Evolutionary conservation across 2,888 invertebrate species (phyloP).

Genomic region (Lampropteryx suffumata): DNA sequence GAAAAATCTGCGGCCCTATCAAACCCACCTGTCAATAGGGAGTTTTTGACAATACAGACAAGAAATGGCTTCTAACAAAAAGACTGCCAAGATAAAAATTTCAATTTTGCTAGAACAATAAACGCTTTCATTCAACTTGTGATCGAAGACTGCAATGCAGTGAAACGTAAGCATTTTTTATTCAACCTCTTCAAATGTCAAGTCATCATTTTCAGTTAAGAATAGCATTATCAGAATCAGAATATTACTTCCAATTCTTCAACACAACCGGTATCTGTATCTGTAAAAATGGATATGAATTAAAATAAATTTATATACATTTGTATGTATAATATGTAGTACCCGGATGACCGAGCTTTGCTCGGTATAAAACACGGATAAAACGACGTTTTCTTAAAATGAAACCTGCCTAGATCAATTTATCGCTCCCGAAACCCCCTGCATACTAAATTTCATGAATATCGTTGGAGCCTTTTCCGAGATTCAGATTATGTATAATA

Average conservation of each 20-base stretch:
- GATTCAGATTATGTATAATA: too few species aligned
- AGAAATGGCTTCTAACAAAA: constrained; percentile 1
- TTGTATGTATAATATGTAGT: too few species aligned
- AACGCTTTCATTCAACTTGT: constrained; percentile 21
- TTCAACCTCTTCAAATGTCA: constrained; percentile 27
- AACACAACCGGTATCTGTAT: neutral
- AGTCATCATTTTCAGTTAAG: constrained; percentile 6
- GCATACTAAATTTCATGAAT: too few species aligned
- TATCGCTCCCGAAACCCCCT: too few species aligned
- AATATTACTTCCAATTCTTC: neutral
- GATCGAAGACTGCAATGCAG: constrained; percentile 39
- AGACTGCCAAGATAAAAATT: constrained; percentile 5
- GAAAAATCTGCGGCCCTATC: too few species aligned
- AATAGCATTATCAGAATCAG: constrained; percentile 1
- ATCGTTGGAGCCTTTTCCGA: too few species aligned
- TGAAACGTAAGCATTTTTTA: constrained; percentile 38
- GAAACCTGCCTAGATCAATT: too few species aligned
- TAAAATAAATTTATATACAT: too few species aligned
- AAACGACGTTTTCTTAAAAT: too few species aligned
- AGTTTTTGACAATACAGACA: neutral
- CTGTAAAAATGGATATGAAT: too few species aligned
- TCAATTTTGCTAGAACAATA: constrained; percentile 19
- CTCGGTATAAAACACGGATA: too few species aligned
- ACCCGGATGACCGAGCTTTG: too few species aligned
- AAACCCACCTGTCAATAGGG: neutral